A percentile compares a stretch with the other conserved stretches of the same genome.
phyloP scores from a whole-genome alignment of 1,140 invertebrate genomes.

The Sarcophaga peregrina region DNA sequence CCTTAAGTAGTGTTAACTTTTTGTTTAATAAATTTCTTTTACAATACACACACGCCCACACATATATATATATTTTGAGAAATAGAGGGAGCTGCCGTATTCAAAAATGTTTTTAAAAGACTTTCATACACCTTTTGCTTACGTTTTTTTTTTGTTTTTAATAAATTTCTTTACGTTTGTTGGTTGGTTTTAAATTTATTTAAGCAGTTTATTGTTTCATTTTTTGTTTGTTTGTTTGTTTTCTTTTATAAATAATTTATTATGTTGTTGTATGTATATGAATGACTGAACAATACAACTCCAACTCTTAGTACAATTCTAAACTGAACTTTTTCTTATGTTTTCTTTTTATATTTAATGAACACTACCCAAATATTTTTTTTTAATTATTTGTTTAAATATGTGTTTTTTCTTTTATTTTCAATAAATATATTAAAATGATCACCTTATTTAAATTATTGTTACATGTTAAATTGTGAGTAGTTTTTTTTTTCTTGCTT shows the following conservation, averaged over 20 bases:
- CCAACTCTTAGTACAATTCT: not conserved
- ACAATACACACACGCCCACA: too few relatives aligned
- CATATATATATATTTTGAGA: too few relatives aligned
- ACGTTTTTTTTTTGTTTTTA: too few relatives aligned
- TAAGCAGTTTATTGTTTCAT: not conserved
- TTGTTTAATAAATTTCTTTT: too few relatives aligned
- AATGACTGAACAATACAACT: not conserved
- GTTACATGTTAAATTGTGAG: not conserved
- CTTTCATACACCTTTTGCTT: too few relatives aligned
- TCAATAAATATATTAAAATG: not conserved
- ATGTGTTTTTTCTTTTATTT: not conserved
- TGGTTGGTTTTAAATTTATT: not conserved
- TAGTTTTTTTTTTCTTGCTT: too few relatives aligned
- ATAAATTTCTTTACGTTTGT: not conserved
- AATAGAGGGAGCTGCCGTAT: too few relatives aligned
- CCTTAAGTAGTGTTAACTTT: too few relatives aligned
- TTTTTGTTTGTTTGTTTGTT: not conserved
- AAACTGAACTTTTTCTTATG: too few relatives aligned
- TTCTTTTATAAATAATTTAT: too few relatives aligned
- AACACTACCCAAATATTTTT: not conserved
- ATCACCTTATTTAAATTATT: slow-evolving; percentile 14
- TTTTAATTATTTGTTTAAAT: not conserved
- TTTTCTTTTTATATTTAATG: not conserved
- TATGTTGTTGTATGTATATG: not conserved
- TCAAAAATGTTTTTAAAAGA: too few relatives aligned